phyloP scores from a whole-genome alignment of 1,140 invertebrate genomes.

The Orchestia grillus region DNA sequence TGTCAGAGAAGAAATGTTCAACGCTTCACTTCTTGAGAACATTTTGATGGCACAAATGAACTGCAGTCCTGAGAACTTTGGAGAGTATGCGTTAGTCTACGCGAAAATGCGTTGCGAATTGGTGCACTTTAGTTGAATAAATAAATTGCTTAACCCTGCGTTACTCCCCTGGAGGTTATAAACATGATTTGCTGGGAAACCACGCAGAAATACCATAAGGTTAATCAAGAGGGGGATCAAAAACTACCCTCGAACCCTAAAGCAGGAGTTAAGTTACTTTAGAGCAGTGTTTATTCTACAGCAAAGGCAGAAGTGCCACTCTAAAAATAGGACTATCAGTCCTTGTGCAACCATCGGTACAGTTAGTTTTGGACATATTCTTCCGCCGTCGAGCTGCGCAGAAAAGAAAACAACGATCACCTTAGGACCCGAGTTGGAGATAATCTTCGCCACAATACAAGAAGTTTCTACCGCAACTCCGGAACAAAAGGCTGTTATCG shows the following conservation, averaged over 20 bases:
- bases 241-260: too few relatives aligned
- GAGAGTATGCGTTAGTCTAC: too few relatives aligned
- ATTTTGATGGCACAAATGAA: background rate
- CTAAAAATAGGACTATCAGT: background rate
- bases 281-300: background rate
- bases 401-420: background rate
- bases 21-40: background rate
- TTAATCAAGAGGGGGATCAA: too few relatives aligned
- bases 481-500: background rate
- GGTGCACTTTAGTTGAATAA: too few relatives aligned
- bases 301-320: background rate
- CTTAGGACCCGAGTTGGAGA: background rate
- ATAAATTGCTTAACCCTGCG: too few relatives aligned
- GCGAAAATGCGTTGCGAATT: too few relatives aligned
- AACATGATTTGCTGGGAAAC: too few relatives aligned
- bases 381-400: background rate
- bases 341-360: background rate
- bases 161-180: too few relatives aligned
- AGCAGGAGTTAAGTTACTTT: too few relatives aligned
- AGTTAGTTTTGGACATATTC: background rate
- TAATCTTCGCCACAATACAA: background rate
- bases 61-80: background rate
- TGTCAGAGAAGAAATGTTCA: background rate
- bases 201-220: too few relatives aligned
- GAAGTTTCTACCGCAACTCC: background rate